Evolutionary conservation across 2,797 vertebrate genomes (phyloP).

Genomic region (Urocyon cinereoargenteus): DNA sequence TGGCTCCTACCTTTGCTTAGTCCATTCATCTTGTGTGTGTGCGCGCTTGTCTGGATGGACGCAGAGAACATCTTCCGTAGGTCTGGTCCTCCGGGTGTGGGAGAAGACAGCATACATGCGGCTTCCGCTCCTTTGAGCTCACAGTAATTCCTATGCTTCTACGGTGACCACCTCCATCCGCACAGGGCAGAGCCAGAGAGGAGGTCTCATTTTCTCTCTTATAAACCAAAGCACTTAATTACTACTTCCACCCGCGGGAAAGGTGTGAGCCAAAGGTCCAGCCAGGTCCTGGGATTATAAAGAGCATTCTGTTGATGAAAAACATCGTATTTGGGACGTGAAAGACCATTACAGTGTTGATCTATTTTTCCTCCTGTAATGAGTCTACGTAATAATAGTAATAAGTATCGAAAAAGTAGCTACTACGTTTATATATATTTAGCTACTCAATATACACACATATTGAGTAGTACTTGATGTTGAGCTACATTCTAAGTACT

Average conservation of each 20-base stretch:
- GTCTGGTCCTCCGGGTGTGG: fast-evolving
- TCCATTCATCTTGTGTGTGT: background rate
- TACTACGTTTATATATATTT: background rate
- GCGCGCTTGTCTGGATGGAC: background rate
- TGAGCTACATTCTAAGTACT: background rate
- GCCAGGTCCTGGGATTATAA: background rate
- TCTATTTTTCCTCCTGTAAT: background rate
- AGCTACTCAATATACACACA: too few species aligned
- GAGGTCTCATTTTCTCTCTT: background rate
- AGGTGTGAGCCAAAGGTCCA: background rate
- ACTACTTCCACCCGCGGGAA: background rate
- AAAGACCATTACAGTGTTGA: background rate
- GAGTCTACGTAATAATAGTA: background rate
- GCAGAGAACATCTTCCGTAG: background rate
- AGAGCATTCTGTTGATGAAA: background rate
- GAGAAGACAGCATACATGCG: background rate
- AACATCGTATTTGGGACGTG: background rate
- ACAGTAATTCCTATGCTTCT: background rate
- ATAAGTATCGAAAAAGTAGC: background rate
- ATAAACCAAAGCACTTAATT: background rate
- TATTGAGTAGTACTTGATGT: background rate
- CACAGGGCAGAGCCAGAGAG: background rate
- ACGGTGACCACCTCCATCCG: too few species aligned
- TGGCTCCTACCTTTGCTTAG: background rate
- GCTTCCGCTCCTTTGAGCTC: background rate